phyloP scores from a whole-genome alignment of 2,113 vertebrate genomes.

The Chrysemys picta region DNA sequence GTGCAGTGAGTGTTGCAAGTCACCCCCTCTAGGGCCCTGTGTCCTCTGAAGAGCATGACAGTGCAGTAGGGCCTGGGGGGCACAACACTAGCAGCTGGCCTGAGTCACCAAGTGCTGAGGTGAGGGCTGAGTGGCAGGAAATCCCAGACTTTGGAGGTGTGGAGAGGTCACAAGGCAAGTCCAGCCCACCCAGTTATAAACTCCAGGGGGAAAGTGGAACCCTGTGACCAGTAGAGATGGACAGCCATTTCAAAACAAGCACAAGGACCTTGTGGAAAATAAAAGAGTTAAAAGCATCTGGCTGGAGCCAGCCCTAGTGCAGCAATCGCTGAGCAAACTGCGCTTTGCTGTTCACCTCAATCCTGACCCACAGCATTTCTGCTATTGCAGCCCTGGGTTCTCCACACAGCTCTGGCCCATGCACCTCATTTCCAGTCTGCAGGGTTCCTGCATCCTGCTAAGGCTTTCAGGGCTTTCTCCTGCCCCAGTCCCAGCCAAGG shows the following conservation, averaged over 20 bases:
- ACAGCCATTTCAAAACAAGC: not conserved
- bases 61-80: not conserved
- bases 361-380: not conserved
- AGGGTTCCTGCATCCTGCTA: not conserved
- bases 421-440: not conserved
- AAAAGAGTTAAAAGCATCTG: not conserved
- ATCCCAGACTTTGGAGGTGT: not conserved
- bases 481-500: not conserved
- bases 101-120: not conserved
- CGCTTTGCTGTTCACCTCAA: not conserved
- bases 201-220: not conserved
- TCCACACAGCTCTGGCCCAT: not conserved
- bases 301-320: not conserved
- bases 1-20: conserved; percentile 65
- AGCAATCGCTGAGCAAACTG: not conserved
- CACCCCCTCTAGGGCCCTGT: not conserved
- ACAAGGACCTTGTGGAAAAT: not conserved
- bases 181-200: not conserved
- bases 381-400: not conserved
- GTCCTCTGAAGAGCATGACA: not conserved
- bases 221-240: not conserved
- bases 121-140: not conserved
- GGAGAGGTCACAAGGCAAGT: not conserved
- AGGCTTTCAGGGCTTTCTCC: not conserved
- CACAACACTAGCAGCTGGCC: not conserved